phyloP scores from a whole-genome alignment of 2,888 invertebrate species.

The Phalera bucephala region DNA sequence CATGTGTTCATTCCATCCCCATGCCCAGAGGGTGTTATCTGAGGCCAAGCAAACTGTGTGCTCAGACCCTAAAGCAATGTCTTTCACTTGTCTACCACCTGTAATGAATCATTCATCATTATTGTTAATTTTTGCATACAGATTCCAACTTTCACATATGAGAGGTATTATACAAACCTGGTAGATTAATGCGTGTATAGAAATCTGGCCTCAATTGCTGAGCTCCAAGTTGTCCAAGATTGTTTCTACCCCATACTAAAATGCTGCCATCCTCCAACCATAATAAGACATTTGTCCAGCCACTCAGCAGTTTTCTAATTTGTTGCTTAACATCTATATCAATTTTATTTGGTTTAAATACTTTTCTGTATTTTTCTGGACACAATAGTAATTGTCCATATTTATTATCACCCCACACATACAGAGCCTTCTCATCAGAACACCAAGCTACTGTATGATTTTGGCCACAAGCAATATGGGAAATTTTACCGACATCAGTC shows the following conservation, averaged over 20 bases:
- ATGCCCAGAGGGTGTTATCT: slow-evolving; percentile 86
- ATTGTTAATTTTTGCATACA: no score
- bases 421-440: slow-evolving; percentile 81
- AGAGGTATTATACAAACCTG: slow-evolving; percentile 67
- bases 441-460: slow-evolving; percentile 87
- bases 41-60: slow-evolving; percentile 88
- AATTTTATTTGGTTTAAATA: slow-evolving; percentile 79
- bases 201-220: slow-evolving; percentile 42
- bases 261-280: slow-evolving; percentile 85
- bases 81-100: slow-evolving; percentile 72
- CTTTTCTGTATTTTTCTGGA: slow-evolving; percentile 71
- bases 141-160: no score
- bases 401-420: slow-evolving; percentile 93
- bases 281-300: slow-evolving; percentile 91
- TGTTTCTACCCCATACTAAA: slow-evolving; percentile 91
- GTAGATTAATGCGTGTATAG: slow-evolving; percentile 55
- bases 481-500: slow-evolving; percentile 79
- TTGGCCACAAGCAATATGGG: slow-evolving; percentile 90
- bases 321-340: slow-evolving; percentile 80
- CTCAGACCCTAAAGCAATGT: slow-evolving; percentile 89
- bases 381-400: slow-evolving; percentile 89
- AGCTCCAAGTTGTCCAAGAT: slow-evolving; percentile 89
- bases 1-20: slow-evolving; percentile 97
- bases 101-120: slow-evolving; percentile 24
- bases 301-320: slow-evolving; percentile 84